Conservation (phyloP, 2,113 vertebrate genomes). For the Eclectus roratus region DNA sequence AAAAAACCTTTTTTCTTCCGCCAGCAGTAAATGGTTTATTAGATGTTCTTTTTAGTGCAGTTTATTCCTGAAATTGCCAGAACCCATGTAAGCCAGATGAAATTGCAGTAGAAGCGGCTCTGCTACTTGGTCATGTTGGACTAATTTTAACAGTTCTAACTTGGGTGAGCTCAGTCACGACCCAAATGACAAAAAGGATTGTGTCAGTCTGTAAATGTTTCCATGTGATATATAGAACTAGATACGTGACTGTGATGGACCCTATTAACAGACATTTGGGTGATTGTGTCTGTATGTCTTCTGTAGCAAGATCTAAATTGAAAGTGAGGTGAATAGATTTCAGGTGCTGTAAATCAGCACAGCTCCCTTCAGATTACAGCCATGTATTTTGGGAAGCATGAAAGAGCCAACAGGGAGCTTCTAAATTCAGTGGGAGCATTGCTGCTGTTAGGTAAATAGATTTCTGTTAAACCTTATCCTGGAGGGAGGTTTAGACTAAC, state of each 20-base stretch:
- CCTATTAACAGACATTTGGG: neutral
- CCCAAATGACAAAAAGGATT: neutral
- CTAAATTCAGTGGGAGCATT: neutral
- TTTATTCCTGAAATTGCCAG: slow-evolving; percentile 3
- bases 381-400: neutral
- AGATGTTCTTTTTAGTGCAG: neutral
- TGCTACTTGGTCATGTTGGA: neutral
- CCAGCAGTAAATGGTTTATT: neutral
- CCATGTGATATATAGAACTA: neutral
- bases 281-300: neutral
- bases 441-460: neutral
- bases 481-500: neutral
- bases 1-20: neutral
- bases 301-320: neutral
- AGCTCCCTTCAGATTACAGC: neutral
- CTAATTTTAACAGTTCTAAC: neutral
- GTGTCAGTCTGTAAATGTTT: neutral
- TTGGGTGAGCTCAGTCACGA: neutral
- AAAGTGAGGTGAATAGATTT: neutral
- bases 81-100: neutral
- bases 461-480: neutral
- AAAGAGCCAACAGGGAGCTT: neutral
- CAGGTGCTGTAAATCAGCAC: neutral
- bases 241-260: neutral
- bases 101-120: neutral